Conservation (phyloP, 1,140 invertebrate species). For the Zeugodacus cucurbitae region DNA sequence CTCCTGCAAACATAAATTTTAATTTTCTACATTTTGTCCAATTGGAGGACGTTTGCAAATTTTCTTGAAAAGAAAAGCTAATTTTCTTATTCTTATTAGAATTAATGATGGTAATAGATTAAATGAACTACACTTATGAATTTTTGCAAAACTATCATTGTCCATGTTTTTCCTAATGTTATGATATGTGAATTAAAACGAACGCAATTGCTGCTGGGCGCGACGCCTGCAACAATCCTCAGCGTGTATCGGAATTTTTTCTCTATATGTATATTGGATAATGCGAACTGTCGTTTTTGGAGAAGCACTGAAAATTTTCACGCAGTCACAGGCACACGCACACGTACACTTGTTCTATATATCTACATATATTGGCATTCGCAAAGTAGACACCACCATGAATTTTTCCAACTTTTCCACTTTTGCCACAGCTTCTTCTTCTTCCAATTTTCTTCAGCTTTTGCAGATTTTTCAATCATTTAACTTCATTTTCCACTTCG, state of each 20-base stretch:
- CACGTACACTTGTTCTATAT: not conserved
- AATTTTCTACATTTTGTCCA: no score
- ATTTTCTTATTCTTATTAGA: no score
- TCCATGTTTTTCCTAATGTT: not conserved
- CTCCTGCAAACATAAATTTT: no score
- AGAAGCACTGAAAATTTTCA: constrained; percentile 21
- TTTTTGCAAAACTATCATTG: not conserved
- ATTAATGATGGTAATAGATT: no score
- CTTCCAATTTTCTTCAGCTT: constrained; percentile 27
- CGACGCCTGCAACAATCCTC: constrained; percentile 3
- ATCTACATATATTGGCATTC: not conserved
- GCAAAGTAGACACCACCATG: constrained; percentile 19
- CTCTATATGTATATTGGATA: constrained; percentile 34
- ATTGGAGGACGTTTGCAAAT: no score
- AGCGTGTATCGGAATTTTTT: constrained; percentile 34
- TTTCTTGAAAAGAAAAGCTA: no score
- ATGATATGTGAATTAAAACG: not conserved
- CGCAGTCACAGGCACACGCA: constrained; percentile 6
- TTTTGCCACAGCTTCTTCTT: constrained; percentile 24
- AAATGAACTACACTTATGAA: not conserved
- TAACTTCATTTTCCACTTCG: not conserved
- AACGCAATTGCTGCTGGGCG: not conserved
- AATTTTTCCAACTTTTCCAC: constrained; percentile 30
- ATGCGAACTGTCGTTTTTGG: constrained; percentile 24
- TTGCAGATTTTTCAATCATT: constrained; percentile 14